A percentile compares a stretch with the other conserved stretches of the same genome.
Conservation (phyloP, 2,113 vertebrate genomes). For the Nipponia nippon region DNA sequence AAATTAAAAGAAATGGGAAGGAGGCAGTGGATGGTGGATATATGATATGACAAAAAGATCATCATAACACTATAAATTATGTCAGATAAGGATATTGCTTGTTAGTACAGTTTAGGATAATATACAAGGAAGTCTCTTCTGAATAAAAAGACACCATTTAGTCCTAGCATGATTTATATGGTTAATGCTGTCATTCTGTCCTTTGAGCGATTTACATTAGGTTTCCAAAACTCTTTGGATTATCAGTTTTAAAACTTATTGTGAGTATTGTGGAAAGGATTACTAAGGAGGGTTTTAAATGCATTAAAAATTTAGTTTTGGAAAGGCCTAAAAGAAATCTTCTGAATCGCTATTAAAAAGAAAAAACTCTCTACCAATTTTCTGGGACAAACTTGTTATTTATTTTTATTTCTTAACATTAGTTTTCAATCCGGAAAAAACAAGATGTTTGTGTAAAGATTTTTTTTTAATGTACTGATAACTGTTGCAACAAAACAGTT, state of each 20-base stretch:
- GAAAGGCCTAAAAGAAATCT: neutral
- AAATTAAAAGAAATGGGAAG: neutral
- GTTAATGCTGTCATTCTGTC: neutral
- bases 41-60: neutral
- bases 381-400: neutral
- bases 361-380: neutral
- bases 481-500: neutral
- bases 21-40: neutral
- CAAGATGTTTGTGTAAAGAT: neutral
- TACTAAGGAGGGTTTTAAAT: neutral
- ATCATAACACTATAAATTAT: constrained; percentile 17
- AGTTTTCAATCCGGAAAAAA: neutral
- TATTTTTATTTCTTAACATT: neutral
- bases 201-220: neutral
- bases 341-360: neutral
- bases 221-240: neutral
- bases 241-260: neutral
- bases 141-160: neutral
- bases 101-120: neutral
- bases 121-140: neutral
- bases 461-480: neutral
- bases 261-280: neutral
- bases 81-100: neutral
- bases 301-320: neutral
- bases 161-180: neutral